Evolutionary conservation across 1,140 invertebrate species (phyloP).

Genomic region (Brachionus rotundiformis): DNA sequence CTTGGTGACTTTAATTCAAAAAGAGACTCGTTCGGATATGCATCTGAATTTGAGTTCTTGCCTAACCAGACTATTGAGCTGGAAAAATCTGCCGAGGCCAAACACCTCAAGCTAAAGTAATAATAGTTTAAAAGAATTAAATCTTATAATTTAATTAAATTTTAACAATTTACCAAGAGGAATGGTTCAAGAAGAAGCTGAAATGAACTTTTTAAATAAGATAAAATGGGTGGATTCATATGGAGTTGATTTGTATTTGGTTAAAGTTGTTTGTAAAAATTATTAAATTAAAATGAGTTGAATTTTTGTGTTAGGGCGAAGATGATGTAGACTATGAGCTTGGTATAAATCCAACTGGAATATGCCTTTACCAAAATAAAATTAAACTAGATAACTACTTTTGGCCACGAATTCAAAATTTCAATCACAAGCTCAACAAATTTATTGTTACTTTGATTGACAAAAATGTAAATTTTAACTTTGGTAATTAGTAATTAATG

Average conservation of each 20-base stretch:
- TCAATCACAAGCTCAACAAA: slow-evolving; percentile 39
- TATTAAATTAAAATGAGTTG: neutral
- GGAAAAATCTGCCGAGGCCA: slow-evolving; percentile 80
- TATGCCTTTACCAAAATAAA: slow-evolving; percentile 35
- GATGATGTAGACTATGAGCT: slow-evolving; percentile 11
- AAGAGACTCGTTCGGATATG: slow-evolving; percentile 58
- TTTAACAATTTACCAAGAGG: slow-evolving; percentile 67
- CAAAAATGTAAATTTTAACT: slow-evolving; percentile 25
- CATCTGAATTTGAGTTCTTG: slow-evolving; percentile 63
- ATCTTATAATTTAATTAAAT: no score
- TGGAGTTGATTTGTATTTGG: slow-evolving; percentile 77
- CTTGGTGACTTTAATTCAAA: slow-evolving; percentile 60
- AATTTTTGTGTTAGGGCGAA: neutral
- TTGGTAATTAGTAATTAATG: neutral
- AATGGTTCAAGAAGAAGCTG: slow-evolving; percentile 71
- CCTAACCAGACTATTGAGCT: slow-evolving; percentile 87
- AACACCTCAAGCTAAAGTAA: slow-evolving; percentile 82
- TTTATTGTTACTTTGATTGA: slow-evolving; percentile 32
- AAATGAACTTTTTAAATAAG: slow-evolving; percentile 76
- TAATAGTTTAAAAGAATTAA: no score
- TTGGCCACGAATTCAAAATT: slow-evolving; percentile 41
- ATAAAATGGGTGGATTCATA: slow-evolving; percentile 82
- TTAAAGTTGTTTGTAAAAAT: slow-evolving; percentile 62
- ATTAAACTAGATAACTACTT: slow-evolving; percentile 13
- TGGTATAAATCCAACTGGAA: slow-evolving; percentile 51